Base-by-base conservation (phyloP, 2,113 vertebrate species). In the Proterorhinus semilunaris region DNA sequence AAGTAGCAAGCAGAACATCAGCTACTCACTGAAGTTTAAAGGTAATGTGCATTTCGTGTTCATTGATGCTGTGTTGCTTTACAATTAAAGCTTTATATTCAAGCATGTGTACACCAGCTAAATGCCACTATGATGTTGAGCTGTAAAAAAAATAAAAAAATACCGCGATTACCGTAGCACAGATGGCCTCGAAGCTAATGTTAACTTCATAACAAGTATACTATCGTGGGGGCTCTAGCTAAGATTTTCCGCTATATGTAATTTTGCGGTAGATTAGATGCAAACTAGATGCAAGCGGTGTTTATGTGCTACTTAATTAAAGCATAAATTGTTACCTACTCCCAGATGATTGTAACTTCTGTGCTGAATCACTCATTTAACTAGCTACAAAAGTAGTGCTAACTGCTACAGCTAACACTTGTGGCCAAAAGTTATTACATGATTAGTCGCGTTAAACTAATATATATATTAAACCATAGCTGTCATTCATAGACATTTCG, bases 141-240 rank as follows among this genome's bases (percentile, higher is more conserved):
- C 7, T 76, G 16, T 63, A 9, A 17, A 48, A n/a, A 43, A 48
- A n/a, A 43, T 7, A 66, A 52, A 16, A 42, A 78, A 79, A 72
- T 83, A 86, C 65, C 27, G 53, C 49, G 53, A 63, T 71, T 72
- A 8, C 61, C 62, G 71, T 86, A 87, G 83, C 84, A 10, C 62
- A 68, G 62, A 65, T 74, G 49, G 11, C 36, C 55, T 47, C 65
- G 12, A 64, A 81, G 88, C 89, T 87, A 86, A 72, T 45, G 10
- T 80, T 86, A 90, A 87, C 72, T 87, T 86, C 79, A 66, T 12
- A 80, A 51, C 62, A 90, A 87, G 76, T 87, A 86, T 85, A 78
- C 47, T 76, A 59, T 50, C 65, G 43, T 48, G 6, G 46, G 36
- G 62, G 67, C 66, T 76, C 78, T 45, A 52, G 52, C 66, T 57